Conservation (phyloP, 2,797 vertebrate species). For the Alcedo quadribrachys region DNA sequence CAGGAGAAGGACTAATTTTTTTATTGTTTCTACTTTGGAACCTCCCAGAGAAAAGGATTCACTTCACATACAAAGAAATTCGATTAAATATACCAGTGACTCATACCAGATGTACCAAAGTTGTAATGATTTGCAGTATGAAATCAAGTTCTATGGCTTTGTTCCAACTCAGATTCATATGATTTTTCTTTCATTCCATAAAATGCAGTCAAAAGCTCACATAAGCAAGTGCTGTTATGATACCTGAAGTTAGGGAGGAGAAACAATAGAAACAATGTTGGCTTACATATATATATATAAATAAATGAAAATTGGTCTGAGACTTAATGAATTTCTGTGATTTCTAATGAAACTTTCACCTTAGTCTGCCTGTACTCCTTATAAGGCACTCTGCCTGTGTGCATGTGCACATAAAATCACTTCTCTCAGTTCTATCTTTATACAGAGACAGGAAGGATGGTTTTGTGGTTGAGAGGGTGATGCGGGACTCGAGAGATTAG, state of each 20-base stretch:
- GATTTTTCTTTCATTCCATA: conserved; percentile 3
- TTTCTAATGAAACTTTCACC: conserved; percentile 20
- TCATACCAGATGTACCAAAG: neutral
- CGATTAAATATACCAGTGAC: neutral
- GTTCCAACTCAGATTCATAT: neutral
- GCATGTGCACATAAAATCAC: neutral
- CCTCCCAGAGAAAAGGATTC: neutral
- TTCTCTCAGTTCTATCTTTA: conserved; percentile 14
- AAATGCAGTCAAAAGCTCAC: neutral
- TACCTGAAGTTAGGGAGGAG: neutral
- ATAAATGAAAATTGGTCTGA: neutral
- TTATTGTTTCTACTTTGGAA: neutral
- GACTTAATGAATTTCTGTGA: neutral
- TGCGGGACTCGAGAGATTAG: neutral
- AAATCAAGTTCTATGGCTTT: conserved; percentile 12
- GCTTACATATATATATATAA: neutral
- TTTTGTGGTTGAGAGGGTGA: conserved; percentile 47
- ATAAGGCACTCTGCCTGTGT: neutral
- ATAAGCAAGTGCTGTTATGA: neutral
- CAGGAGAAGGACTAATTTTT: neutral
- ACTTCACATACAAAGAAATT: neutral
- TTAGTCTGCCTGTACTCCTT: neutral
- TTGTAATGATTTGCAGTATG: neutral
- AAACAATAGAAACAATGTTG: neutral
- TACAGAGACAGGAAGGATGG: conserved; percentile 53